phyloP scores from a whole-genome alignment of 2,888 invertebrate species.

The Dynastes maya region DNA sequence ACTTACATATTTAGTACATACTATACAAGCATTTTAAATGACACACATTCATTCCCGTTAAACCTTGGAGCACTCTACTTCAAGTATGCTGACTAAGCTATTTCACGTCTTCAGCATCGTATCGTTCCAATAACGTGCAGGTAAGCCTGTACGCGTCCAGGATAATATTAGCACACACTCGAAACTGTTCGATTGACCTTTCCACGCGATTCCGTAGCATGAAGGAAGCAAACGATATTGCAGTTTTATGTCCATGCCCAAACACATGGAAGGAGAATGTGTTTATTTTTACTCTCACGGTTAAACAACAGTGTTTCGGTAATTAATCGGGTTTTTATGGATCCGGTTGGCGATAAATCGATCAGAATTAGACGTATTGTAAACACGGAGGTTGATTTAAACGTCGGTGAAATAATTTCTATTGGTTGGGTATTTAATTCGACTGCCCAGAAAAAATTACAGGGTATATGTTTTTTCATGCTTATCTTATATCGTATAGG shows the following conservation, averaged over 20 bases:
- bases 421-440: conserved; percentile 1
- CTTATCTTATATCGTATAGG: neutral
- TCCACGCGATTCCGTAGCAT: neutral
- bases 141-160: neutral
- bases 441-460: neutral
- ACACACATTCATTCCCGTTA: too few relatives aligned
- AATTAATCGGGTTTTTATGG: conserved; percentile 39
- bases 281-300: conserved; percentile 32
- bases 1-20: too few relatives aligned
- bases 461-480: neutral
- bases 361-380: conserved; percentile 33
- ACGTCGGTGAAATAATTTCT: conserved; percentile 24
- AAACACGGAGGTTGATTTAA: conserved; percentile 26
- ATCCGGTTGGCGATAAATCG: conserved; percentile 32
- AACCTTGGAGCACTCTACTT: too few relatives aligned
- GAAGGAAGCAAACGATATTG: conserved; percentile 12
- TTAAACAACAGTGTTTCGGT: conserved; percentile 28
- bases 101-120: neutral
- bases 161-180: conserved; percentile 15
- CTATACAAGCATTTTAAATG: too few relatives aligned
- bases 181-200: conserved; percentile 2
- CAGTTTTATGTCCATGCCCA: neutral
- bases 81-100: too few relatives aligned
- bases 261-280: conserved; percentile 13
- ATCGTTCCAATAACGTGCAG: too few relatives aligned